phyloP scores from a whole-genome alignment of 2,113 vertebrate genomes.

The Pitta sordida region DNA sequence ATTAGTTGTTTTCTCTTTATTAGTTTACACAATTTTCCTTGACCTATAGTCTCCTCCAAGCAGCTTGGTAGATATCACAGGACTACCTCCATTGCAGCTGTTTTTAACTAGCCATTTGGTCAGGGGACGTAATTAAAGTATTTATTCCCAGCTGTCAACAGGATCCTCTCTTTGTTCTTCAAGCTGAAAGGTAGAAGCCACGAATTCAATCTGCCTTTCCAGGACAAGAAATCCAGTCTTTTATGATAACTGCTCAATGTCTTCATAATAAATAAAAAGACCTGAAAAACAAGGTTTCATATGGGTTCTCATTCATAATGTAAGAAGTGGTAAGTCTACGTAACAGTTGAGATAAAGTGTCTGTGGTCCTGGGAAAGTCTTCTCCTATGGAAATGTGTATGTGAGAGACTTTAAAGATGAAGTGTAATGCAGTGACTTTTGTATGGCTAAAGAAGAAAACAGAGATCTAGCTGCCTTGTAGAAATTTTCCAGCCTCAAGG shows the following conservation, averaged over 20 bases:
- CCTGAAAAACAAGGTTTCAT: neutral
- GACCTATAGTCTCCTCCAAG: neutral
- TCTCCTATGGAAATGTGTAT: neutral
- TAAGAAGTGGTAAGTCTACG: neutral
- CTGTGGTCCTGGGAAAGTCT: neutral
- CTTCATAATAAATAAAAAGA: neutral
- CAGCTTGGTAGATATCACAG: neutral
- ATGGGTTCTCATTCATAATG: neutral
- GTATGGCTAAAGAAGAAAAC: neutral
- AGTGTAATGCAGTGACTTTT: neutral
- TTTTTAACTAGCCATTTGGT: neutral
- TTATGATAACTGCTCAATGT: neutral
- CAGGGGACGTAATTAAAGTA: neutral
- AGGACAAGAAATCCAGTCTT: neutral
- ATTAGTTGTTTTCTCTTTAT: neutral
- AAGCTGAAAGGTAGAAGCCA: neutral
- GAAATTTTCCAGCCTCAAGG: neutral
- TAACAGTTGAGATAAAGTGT: neutral
- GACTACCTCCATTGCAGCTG: neutral
- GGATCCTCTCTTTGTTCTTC: neutral
- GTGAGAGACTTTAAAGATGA: neutral
- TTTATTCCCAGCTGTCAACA: neutral
- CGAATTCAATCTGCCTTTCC: neutral
- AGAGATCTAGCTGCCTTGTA: neutral
- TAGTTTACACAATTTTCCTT: neutral